A percentile compares a stretch with the other conserved stretches of the same genome.
These are phyloP conservation scores for Zeuzera pyrina DNA, from an alignment of 2,888 invertebrate genomes.

Conservation along the genomic window DNA sequence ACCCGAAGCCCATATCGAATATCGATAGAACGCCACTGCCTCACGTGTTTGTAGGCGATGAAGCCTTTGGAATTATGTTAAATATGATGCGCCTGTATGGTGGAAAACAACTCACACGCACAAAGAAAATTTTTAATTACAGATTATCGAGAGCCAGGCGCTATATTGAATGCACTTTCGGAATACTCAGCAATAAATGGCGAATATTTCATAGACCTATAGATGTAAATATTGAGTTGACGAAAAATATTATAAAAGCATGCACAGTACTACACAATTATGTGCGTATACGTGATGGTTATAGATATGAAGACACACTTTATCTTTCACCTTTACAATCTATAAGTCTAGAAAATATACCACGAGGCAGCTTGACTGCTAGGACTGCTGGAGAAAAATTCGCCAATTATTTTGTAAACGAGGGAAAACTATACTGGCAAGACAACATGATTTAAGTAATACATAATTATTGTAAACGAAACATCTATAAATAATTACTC, in stretches of 20 bases:
- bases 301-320: constrained; percentile 2
- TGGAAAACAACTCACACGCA: constrained; percentile 1
- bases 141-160: background rate
- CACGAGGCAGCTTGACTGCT: constrained; percentile 1
- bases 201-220: constrained; percentile 1
- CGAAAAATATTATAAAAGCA: background rate
- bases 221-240: background rate
- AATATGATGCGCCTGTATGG: constrained; percentile 1
- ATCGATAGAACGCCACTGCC: constrained; percentile 1
- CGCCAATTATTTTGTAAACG: constrained; percentile 1
- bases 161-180: background rate
- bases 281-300: constrained; percentile 1
- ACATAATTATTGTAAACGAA: background rate
- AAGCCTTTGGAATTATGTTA: constrained; percentile 3
- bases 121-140: background rate
- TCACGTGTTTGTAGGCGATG: constrained; percentile 2
- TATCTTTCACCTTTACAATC: constrained; percentile 3
- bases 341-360: constrained; percentile 2
- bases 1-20: background rate
- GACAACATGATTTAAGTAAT: background rate
- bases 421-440: constrained; percentile 1
- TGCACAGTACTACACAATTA: constrained; percentile 1
- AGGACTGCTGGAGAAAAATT: background rate
- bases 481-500: background rate
- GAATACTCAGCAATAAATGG: background rate